Evolutionary conservation across 2,797 vertebrate species (phyloP), one percentile per base, ranked within the genome.

Genomic region (Tympanoctomys barrerae): DNA sequence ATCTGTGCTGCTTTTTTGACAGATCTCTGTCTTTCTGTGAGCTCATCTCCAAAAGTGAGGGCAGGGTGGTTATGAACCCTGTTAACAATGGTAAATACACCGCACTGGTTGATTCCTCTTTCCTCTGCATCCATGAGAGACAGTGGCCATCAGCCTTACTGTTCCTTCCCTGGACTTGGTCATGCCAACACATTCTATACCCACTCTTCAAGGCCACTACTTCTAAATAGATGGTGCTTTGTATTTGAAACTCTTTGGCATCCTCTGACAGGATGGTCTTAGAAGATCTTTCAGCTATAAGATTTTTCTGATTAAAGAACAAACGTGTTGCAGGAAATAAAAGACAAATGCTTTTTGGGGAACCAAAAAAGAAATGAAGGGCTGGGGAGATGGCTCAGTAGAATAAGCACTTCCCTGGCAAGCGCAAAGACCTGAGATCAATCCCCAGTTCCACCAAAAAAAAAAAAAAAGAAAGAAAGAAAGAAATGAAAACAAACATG

Each of bases 271-370:
- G 70, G 49, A 62, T 59, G 46, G 68, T 82, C 46, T 84, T 96
- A 46, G 73, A 90, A 90, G 7, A 71, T 42, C 31, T 86, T 91
- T 93, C 39, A 90, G 13, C 31, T 66, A 85, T 62, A 64, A 79
- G 16, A 36, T 14, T 80, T 93, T 90, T 89, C 66, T 97, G 31
- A 85, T 66, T 42, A 66, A 85, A 21, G 28, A 86, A 52, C 46
- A 57, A 33, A 88, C 5, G 68, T 82, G 24, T 46, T 68, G 39
- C 1, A 70, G 92, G 54, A 95, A 79, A 42, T 64, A 82, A 90
- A 6, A 16, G 2, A 36, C 33, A 80, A 42, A 22, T 86, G 14
- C 46, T 11, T 94, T 94, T 95, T 83, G 12, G 28, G 46, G n/a
- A 75, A 52, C 39, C 49, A 49, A 49, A 5, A 49, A 49, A 49